Evolutionary conservation across 2,113 vertebrate species (phyloP), one percentile per base, ranked within the genome.

Genomic region (Microcebus jonahi): DNA sequence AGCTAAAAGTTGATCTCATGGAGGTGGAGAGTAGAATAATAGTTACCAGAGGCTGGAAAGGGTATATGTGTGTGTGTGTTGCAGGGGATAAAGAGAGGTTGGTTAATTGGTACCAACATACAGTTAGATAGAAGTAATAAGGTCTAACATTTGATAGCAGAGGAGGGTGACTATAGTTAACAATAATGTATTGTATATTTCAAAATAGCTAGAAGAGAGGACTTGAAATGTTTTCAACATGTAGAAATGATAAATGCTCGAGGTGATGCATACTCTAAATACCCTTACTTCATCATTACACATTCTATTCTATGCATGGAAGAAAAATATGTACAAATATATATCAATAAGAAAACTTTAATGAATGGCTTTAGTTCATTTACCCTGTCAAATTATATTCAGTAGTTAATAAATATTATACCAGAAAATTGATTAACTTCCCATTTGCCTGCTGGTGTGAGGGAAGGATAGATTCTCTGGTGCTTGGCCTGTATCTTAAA

Each of bases 281-380:
- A 29, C 42, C 27, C 42, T 75, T 14, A 75, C 14, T 48, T 75
- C 13, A 48, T 48, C 27, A 75, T 75, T 75, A 48, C 27, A 75
- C 25, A 29, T 48, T 75, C 42, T 75, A 48, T 48, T 75, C 27
- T 48, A 48, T 48, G 73, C 42, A 48, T 48, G 42, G 17, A 27
- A 75, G 14, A 17, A 12, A 75, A 48, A 75, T 48, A 75, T 17
- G 5, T 48, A 31, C 8, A 75, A 17, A 75, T 48, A 45, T 73
- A 42, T 27, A 29, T 73, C 71, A 42, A 42, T 73, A 27, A 75
- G 25, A 53, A 88, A 93, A 87, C 34, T 71, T 87, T 50, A 84
- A 59, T 70, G 75, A 90, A 88, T 79, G 34, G 39, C n/a, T 96
- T 96, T 92, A 87, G 95, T 79, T 96, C n/a, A 65, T 50, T 87